Evolutionary conservation across 2,888 invertebrate genomes (phyloP), one percentile per base, ranked within the genome.

Genomic region (Stenchaetothrips biformis): DNA sequence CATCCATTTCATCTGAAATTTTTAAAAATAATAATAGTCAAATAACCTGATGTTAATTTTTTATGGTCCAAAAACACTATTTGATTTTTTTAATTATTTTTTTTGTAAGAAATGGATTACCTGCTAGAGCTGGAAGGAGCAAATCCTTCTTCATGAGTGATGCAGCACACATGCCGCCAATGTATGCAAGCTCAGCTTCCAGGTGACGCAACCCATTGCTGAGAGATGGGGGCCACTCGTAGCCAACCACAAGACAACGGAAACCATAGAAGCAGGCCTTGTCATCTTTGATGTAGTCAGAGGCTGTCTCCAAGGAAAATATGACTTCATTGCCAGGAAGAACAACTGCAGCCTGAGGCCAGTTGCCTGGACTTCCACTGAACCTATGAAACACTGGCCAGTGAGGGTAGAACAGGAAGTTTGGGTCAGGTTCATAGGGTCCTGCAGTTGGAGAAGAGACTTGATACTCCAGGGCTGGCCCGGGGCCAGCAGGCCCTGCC

Each of bases 291-390:
- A 96, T 91, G 87, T 98, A 98, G 86, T 98, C 94, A 0, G 98
- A 95, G 0, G 98, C 96, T 0, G 98, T 98, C 88, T 99, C 98
- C 85, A 99, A 86, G 0, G 97, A 97, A 87, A 99, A 97, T 84
- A 97, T 92, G 0, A 98, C 94, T 88, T 97, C 95, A 86, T 97
- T 96, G 25, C 91, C 91, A 59, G 98, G 97, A 74, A 98, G 88
- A 81, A 97, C 89, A 18, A 98, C 89, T 0, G 95, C 92, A 83
- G 92, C 93, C 84, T 94, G 93, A 0, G 98, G 95, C 98, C 98
- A 99, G 82, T 93, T 94, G 48, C 82, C 78, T 9, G 82, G 82
- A n/a, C 83, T 86, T 88, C 92, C 86, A 84, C 91, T 91, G 84
- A 92, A 90, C 86, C 91, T 91, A 83, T 90, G 91, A 81, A 91